Conservation (phyloP, 2,113 vertebrate genomes). For the Sturnus vulgaris region DNA sequence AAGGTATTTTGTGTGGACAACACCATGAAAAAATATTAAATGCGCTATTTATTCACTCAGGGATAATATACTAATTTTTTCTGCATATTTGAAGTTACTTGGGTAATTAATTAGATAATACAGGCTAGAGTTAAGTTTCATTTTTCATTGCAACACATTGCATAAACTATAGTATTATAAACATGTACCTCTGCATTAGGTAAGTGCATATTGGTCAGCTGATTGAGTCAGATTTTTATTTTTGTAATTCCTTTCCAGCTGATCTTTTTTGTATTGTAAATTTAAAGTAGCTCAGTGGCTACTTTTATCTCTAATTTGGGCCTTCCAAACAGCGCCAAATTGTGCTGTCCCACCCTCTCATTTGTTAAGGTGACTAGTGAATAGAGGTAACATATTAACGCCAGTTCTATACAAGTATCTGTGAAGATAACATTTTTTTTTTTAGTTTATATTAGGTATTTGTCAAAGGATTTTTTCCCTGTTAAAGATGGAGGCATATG, state of each 20-base stretch:
- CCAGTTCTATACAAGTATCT: not conserved
- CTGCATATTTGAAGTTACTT: slow-evolving; percentile 47
- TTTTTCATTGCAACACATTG: slow-evolving; percentile 52
- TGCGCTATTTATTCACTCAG: slow-evolving; percentile 7
- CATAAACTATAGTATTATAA: slow-evolving; percentile 60
- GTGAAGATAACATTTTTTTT: not conserved
- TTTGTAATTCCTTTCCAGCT: slow-evolving; percentile 41
- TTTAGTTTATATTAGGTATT: not conserved
- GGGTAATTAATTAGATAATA: slow-evolving; percentile 43
- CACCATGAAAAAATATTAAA: slow-evolving; percentile 52
- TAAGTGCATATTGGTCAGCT: slow-evolving; percentile 63
- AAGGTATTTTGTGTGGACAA: slow-evolving; percentile 57
- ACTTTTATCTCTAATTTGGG: slow-evolving; percentile 40
- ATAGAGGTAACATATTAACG: slow-evolving; percentile 34
- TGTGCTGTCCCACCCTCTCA: not conserved
- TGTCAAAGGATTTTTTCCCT: not conserved
- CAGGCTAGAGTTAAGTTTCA: slow-evolving; percentile 36
- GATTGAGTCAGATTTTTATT: slow-evolving; percentile 54
- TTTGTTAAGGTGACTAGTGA: slow-evolving; percentile 3
- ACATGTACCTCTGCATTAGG: slow-evolving; percentile 40
- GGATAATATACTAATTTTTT: not conserved
- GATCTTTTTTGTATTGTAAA: slow-evolving; percentile 59
- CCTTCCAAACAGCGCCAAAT: slow-evolving; percentile 34
- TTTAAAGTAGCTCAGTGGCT: slow-evolving; percentile 32
- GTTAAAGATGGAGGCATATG: not conserved